phyloP scores from a whole-genome alignment of 2,113 vertebrate genomes.

The Xerus inauris region DNA sequence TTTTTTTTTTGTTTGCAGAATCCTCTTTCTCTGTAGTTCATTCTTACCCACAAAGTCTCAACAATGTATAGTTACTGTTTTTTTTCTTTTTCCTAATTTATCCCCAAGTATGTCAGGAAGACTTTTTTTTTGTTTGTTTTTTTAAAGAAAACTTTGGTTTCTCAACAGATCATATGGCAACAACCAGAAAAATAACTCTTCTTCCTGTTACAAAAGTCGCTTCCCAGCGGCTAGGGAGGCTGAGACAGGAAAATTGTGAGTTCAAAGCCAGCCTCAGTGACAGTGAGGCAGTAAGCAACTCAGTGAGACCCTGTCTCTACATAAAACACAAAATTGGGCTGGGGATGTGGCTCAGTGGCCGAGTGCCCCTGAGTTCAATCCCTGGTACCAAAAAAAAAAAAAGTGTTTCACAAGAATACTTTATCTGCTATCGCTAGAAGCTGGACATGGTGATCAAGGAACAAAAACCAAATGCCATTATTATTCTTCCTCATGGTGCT shows the following conservation, averaged over 20 bases:
- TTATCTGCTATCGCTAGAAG: not conserved
- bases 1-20: too few relatives aligned
- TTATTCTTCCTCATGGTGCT: not conserved
- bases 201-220: not conserved
- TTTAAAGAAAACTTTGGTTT: conserved; percentile 39
- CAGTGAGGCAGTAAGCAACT: too few relatives aligned
- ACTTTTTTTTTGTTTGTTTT: too few relatives aligned
- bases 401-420: not conserved
- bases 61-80: not conserved
- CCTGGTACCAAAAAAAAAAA: too few relatives aligned
- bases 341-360: too few relatives aligned
- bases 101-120: not conserved
- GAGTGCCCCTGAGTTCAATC: too few relatives aligned
- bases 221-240: too few relatives aligned
- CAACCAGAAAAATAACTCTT: conserved; percentile 16
- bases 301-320: too few relatives aligned
- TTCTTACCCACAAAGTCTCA: not conserved
- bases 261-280: too few relatives aligned
- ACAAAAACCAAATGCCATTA: not conserved
- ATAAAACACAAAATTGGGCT: too few relatives aligned
- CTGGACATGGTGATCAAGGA: not conserved
- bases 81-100: not conserved
- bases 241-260: too few relatives aligned
- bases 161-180: not conserved
- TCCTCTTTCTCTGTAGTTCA: not conserved